Evolutionary conservation across 2,113 vertebrate genomes (phyloP).

Genomic region (Mormyrus lacerda): DNA sequence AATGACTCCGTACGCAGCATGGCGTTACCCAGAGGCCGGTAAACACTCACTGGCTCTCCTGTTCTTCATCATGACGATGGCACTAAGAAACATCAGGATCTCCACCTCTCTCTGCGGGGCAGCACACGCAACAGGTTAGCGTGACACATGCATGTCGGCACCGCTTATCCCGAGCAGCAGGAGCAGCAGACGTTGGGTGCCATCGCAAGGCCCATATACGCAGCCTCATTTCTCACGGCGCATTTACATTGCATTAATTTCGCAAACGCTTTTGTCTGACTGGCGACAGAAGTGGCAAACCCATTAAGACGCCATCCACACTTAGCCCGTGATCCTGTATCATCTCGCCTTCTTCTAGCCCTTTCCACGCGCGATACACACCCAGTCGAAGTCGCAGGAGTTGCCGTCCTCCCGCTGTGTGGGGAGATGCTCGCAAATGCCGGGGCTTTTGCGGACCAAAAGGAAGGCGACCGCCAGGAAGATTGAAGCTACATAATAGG

Average conservation of each 20-base stretch:
- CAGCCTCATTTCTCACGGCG: not conserved
- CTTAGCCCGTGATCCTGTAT: not conserved
- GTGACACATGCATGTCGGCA: not conserved
- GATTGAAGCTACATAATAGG: conserved; percentile 78
- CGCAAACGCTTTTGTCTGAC: not conserved
- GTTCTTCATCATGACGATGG: conserved; percentile 99
- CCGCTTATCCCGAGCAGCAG: not conserved
- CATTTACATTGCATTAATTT: not conserved
- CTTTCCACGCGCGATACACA: conserved; percentile 44
- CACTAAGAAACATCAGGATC: conserved; percentile 95
- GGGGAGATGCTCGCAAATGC: conserved; percentile 73
- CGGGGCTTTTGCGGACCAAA: conserved; percentile 77
- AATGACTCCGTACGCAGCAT: not conserved
- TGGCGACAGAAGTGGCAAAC: not conserved
- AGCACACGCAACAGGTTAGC: not conserved
- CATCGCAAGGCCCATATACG: not conserved
- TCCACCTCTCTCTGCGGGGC: conserved; percentile 82
- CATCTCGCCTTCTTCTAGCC: not conserved
- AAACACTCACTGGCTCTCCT: conserved; percentile 80
- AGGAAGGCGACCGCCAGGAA: conserved; percentile 79
- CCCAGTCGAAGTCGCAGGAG: conserved; percentile 95
- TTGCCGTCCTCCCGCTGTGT: conserved; percentile 88
- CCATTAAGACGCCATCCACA: not conserved
- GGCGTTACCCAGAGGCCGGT: not conserved
- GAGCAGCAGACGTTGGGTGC: no score